phyloP scores from a whole-genome alignment of 2,888 invertebrate species.

The Idaea dimidiata region DNA sequence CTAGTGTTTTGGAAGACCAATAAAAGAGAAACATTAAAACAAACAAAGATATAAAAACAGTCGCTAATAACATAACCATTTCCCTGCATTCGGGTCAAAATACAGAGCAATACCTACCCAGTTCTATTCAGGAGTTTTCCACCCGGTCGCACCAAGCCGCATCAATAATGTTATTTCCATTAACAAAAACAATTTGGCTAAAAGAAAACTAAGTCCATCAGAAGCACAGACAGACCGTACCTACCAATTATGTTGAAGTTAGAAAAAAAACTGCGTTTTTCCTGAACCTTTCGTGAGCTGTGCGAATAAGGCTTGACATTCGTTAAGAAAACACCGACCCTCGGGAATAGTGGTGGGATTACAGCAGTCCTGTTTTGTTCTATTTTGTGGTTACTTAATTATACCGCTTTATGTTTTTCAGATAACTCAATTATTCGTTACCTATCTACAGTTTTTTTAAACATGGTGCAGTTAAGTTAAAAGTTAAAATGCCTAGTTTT shows the following conservation, averaged over 20 bases:
- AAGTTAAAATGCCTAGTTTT: no score
- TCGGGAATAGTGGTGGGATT: constrained; percentile 11
- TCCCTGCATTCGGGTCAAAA: no score
- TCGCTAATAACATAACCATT: no score
- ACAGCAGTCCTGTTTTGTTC: background rate
- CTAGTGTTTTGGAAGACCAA: no score
- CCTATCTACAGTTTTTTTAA: background rate
- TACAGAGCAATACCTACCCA: no score
- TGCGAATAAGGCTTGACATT: constrained; percentile 45
- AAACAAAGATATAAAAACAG: no score
- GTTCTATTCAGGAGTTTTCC: no score
- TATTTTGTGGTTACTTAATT: background rate
- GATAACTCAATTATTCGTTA: background rate
- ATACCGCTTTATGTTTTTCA: background rate
- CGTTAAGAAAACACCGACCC: constrained; percentile 24
- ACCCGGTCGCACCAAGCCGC: background rate
- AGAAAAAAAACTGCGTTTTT: constrained; percentile 25
- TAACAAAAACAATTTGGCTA: background rate
- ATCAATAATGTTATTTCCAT: background rate
- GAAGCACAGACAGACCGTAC: background rate
- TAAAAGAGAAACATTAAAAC: no score
- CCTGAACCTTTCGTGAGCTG: constrained; percentile 52
- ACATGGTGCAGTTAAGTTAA: background rate
- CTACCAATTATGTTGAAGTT: background rate
- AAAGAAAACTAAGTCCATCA: background rate